Base-by-base conservation (phyloP, 2,113 vertebrate species). In the Misgurnus mizolepis region DNA sequence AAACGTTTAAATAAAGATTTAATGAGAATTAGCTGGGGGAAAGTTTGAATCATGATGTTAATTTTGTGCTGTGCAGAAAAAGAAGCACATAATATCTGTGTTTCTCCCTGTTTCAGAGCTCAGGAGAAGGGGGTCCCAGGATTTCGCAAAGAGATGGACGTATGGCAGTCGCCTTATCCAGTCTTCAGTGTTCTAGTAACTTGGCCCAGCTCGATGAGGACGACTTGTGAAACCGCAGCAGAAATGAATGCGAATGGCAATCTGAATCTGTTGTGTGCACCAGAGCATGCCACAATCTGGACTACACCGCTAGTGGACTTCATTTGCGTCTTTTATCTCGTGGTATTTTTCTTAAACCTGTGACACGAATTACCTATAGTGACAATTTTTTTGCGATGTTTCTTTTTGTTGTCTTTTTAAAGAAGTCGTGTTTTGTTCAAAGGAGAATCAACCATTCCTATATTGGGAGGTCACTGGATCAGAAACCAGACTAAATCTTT, bases 131-230 rank as follows among this genome's bases (percentile, higher is more conserved):
- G 82, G 87, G 85, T 58, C 83, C 85, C 27, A 88, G 90, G 77
- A 85, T 84, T 60, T 84, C 80, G 41, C 55, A 76, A 45, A 69
- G 82, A 53, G 91, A 93, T 7, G 66, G 66, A 17, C 89, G 86
- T 12, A 81, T 47, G 82, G 87, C 86, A 67, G 79, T 79, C 40
- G 66, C 82, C 10, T 89, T 78, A 4, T 87, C 83, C 10, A 77
- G 66, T 56, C 88, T 89, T 67, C 90, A 90, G 27, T 88, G 91
- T 17, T 88, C 92, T 43, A 92, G 91, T 84, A 93, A 92, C 87
- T 90, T 97, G 70, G 91, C 95, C 81, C 94, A 95, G 90, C 91
- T 97, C 58, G 92, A 92, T 7, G 95, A 97, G 88, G 95, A 97
- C 55, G 95, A 96, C 88, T 90, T 96, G 86, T 97, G 89, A 92